phyloP scores from a whole-genome alignment of 1,140 invertebrate species.

The Centruroides sculpturatus region DNA sequence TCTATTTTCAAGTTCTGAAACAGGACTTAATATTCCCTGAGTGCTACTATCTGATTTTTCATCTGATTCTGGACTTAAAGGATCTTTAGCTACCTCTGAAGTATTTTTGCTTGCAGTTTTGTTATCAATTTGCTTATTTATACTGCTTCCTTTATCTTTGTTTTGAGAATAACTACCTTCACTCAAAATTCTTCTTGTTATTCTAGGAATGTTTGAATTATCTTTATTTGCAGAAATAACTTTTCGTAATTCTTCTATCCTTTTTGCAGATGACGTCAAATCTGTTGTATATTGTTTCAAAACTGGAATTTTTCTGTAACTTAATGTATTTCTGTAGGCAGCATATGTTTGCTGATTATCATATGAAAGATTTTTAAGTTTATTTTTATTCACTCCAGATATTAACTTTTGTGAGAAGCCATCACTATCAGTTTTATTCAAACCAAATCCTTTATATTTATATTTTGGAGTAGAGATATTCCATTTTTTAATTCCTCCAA shows the following conservation, averaged over 20 bases:
- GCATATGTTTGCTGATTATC: no score
- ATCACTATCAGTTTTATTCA: no score
- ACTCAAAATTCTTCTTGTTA: neutral
- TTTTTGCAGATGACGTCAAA: no score
- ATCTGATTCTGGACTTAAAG: conserved; percentile 12
- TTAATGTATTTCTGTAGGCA: no score
- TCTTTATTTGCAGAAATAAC: conserved; percentile 3
- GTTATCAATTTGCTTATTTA: neutral
- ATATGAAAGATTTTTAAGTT: no score
- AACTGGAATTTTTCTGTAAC: no score
- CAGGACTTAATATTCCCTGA: conserved; percentile 7
- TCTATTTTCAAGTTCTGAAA: conserved; percentile 35
- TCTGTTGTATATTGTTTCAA: no score
- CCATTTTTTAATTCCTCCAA: conserved; percentile 3
- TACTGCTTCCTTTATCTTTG: conserved; percentile 1
- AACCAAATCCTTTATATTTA: no score
- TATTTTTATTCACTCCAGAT: no score
- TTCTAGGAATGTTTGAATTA: conserved; percentile 6
- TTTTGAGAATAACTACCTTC: neutral
- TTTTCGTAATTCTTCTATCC: conserved; percentile 8
- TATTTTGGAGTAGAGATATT: neutral
- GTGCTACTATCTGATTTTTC: conserved; percentile 11
- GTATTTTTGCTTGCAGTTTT: neutral
- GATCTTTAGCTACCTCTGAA: neutral
- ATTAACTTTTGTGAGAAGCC: no score